These are phyloP conservation scores for Ornithoptera priamus DNA, from an alignment of 2,888 invertebrate genomes.

Conservation along the genomic window DNA sequence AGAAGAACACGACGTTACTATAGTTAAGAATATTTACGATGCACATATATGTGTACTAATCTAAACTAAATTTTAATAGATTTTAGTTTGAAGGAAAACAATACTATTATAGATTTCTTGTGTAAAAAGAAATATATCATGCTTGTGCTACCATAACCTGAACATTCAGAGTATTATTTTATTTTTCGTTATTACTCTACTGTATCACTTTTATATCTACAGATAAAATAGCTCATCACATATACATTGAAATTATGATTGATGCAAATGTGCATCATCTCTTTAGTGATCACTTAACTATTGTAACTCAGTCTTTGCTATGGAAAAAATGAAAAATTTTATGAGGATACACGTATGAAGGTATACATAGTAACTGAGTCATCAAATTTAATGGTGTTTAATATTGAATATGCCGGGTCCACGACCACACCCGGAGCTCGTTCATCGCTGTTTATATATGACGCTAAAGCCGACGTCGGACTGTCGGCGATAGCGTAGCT, in stretches of 20 bases:
- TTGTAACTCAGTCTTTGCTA: too few species aligned
- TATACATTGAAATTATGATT: too few species aligned
- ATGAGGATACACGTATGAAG: not conserved
- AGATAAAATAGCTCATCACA: too few species aligned
- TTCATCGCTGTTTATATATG: conserved; percentile 25
- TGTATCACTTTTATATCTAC: not conserved
- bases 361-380: conserved; percentile 9
- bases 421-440: conserved; percentile 19
- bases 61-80: not conserved
- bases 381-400: conserved; percentile 22
- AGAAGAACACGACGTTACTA: conserved; percentile 16
- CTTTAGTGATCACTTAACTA: too few species aligned
- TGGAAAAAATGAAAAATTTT: too few species aligned
- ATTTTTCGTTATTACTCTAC: not conserved
- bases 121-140: not conserved
- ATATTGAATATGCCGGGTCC: conserved; percentile 25
- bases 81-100: not conserved
- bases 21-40: not conserved
- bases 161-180: not conserved
- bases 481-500: too few species aligned
- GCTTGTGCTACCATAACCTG: not conserved
- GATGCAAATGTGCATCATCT: too few species aligned
- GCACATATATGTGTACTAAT: not conserved
- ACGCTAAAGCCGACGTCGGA: not conserved
- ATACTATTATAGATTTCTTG: too few species aligned